These are phyloP conservation scores for Brienomyrus longianalis DNA, from an alignment of 2,113 vertebrate genomes.

Conservation along the genomic window DNA sequence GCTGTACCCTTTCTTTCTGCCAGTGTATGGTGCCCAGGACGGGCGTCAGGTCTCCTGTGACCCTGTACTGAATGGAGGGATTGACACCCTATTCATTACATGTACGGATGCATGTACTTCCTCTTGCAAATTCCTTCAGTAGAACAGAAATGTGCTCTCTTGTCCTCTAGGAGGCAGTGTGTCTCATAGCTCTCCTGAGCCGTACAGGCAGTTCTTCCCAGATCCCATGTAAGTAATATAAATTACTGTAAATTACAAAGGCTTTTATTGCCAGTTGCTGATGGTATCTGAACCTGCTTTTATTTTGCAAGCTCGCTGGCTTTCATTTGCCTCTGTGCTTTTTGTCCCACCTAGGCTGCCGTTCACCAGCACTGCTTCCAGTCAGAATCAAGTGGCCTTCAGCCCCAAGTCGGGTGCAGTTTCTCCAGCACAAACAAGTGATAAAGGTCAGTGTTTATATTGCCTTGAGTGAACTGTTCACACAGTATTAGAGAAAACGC, in stretches of 20 bases:
- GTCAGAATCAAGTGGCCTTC: conserved; percentile 20
- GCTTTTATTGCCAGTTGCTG: not conserved
- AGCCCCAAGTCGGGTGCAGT: conserved; percentile 14
- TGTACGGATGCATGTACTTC: not conserved
- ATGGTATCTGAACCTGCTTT: not conserved
- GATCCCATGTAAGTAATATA: conserved; percentile 27
- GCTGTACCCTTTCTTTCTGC: no score
- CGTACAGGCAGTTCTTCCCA: conserved; percentile 1
- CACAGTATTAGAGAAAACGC: not conserved
- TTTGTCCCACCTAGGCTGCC: conserved; percentile 26
- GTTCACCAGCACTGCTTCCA: conserved; percentile 3
- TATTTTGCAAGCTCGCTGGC: not conserved
- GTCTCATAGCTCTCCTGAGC: not conserved
- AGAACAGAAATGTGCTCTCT: not conserved
- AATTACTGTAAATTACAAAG: not conserved
- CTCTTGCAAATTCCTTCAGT: not conserved
- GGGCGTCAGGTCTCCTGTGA: not conserved
- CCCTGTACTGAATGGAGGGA: not conserved
- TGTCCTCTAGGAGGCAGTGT: not conserved
- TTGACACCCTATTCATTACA: not conserved
- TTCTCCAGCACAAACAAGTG: conserved; percentile 14
- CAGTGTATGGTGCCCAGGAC: not conserved
- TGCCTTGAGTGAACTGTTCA: not conserved
- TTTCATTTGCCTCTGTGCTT: not conserved
- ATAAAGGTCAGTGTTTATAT: conserved; percentile 29